Evolutionary conservation across 2,888 invertebrate species (phyloP).

Genomic region (Philonicus albiceps): DNA sequence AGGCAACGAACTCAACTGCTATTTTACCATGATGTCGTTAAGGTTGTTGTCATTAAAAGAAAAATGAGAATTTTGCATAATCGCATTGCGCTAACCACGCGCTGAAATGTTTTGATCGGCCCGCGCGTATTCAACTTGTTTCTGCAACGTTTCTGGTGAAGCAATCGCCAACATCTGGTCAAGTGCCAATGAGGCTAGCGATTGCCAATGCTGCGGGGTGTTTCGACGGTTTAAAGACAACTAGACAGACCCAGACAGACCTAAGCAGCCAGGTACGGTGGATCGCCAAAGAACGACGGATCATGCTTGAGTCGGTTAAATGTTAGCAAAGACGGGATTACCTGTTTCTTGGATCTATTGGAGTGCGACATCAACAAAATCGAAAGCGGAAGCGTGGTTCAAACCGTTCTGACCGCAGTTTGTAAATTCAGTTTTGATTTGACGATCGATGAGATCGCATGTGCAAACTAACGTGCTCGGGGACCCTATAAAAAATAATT

Average conservation of each 20-base stretch:
- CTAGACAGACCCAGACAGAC: neutral
- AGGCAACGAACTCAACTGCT: conserved; percentile 17
- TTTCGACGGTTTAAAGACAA: neutral
- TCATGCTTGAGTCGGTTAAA: neutral
- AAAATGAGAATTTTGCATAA: conserved; percentile 9
- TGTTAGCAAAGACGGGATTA: neutral
- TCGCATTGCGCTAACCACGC: neutral
- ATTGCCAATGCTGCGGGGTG: neutral
- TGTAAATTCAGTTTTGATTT: conserved; percentile 1
- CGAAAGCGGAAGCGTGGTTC: neutral
- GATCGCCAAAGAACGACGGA: neutral
- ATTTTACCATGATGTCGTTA: neutral
- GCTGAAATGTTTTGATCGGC: neutral
- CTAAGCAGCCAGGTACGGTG: neutral
- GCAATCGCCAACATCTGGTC: conserved; percentile 3
- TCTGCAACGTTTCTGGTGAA: conserved; percentile 24
- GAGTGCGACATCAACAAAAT: conserved; percentile 12
- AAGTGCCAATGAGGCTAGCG: neutral
- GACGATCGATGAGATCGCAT: conserved; percentile 17
- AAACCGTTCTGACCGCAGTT: neutral
- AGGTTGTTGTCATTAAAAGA: neutral
- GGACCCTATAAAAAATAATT: neutral
- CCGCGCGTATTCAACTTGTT: conserved; percentile 9
- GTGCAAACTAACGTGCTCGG: neutral
- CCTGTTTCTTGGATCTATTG: neutral